Conservation (phyloP, 2,113 vertebrate species). For the Antennarius striatus region DNA sequence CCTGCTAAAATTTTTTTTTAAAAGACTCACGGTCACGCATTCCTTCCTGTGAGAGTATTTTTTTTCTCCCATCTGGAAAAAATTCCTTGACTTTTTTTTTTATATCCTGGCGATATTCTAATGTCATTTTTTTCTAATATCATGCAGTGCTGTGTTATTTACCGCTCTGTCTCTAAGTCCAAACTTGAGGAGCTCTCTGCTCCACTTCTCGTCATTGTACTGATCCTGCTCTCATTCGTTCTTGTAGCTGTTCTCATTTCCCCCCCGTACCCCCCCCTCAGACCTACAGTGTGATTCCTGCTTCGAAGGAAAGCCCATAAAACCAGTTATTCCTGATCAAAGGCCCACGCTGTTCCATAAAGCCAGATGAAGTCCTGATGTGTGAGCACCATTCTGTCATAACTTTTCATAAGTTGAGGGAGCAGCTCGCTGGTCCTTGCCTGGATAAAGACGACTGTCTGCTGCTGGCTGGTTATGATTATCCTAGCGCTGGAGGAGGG, state of each 20-base stretch:
- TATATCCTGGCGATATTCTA: no score
- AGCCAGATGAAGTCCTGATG: conserved; percentile 53
- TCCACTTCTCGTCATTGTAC: no score
- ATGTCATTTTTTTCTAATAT: no score
- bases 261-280: neutral
- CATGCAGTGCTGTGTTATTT: no score
- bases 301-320: conserved; percentile 34
- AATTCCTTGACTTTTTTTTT: no score
- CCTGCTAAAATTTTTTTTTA: no score
- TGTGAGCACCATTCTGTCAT: conserved; percentile 41
- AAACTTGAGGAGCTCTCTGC: no score
- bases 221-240: neutral
- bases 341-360: conserved; percentile 52
- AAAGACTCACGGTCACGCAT: no score
- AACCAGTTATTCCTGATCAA: conserved; percentile 54
- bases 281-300: neutral
- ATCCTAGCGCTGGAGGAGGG: conserved; percentile 17
- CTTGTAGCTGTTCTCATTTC: neutral
- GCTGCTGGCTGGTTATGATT: conserved; percentile 30
- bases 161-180: no score
- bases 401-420: conserved; percentile 50
- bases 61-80: no score
- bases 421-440: conserved; percentile 33
- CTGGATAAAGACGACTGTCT: conserved; percentile 24
- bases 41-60: no score